Evolutionary conservation across 2,888 invertebrate species (phyloP).

Genomic region (Bombylius discolor): DNA sequence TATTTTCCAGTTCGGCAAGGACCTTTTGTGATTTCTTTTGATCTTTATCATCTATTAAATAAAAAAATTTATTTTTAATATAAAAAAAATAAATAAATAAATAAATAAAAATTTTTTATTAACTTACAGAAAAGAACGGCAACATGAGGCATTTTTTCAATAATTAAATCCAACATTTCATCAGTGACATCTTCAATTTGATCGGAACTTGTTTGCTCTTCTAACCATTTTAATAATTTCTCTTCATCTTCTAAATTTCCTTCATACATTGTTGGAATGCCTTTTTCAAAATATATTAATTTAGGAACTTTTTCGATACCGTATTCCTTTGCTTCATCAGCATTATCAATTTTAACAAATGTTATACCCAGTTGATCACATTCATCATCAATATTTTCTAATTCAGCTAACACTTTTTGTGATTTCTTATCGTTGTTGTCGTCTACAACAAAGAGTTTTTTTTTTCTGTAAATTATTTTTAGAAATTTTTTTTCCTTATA

Average conservation of each 20-base stretch:
- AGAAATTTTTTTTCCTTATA: background rate
- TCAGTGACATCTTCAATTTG: slow-evolving; percentile 91
- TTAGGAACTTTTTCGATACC: slow-evolving; percentile 81
- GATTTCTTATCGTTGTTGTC: slow-evolving; percentile 82
- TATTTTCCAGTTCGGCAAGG: slow-evolving; percentile 72
- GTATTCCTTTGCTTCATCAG: slow-evolving; percentile 79
- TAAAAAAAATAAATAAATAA: slow-evolving; percentile 1
- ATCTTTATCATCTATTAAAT: slow-evolving; percentile 68
- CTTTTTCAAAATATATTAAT: slow-evolving; percentile 69
- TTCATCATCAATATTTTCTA: slow-evolving; percentile 90
- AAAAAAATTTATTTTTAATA: slow-evolving; percentile 2
- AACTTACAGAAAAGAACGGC: slow-evolving; percentile 83
- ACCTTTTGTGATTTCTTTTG: slow-evolving; percentile 83
- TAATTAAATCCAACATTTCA: slow-evolving; percentile 83
- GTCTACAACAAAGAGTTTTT: slow-evolving; percentile 40
- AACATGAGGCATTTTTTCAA: slow-evolving; percentile 76
- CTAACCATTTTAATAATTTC: slow-evolving; percentile 74
- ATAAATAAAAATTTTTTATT: background rate
- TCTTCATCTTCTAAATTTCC: slow-evolving; percentile 84
- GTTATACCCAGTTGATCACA: slow-evolving; percentile 78
- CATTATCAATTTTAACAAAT: slow-evolving; percentile 85
- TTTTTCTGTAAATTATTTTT: background rate
- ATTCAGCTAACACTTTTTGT: slow-evolving; percentile 68
- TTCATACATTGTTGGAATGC: slow-evolving; percentile 60
- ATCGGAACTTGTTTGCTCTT: slow-evolving; percentile 70